Base-by-base conservation (phyloP, 2,888 invertebrate genomes). In the Drosophila setosimentum region DNA sequence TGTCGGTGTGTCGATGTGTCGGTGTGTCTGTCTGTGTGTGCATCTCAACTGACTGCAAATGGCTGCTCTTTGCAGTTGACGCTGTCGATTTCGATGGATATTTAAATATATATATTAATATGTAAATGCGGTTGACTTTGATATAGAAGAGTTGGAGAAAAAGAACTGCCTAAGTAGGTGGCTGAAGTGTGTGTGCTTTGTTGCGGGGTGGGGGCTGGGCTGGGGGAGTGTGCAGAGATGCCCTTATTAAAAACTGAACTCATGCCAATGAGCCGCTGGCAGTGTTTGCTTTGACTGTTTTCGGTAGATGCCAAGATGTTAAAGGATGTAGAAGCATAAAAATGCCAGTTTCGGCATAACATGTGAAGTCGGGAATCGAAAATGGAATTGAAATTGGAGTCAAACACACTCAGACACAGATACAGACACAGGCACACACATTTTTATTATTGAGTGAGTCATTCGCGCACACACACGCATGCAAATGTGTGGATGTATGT, bases 371-470 rank as follows among this genome's bases (percentile, higher is more conserved):
- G 40, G 40, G 45, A 65, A 61, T 70, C 75, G 75, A 78, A 73
- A 66, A 55, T 54, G 69, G 68, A 78, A 75, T 75, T 76, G 75
- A 75, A 75, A 80, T 78, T 74, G 77, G 71, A 82, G 72, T 82
- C 69, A 85, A 70, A 74, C 72, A 73, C 68, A 80, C 70, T 65
- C 53, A 69, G 27, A 16, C 24, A 1, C 8, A 24, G 45, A 45
- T 24, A 16, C 21, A 21, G 21, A 21, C 64, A 68, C 68, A 73
- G 72, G 78, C 69, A 21, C 70, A 65, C 53, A 66, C 69, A 70
- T 40, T 48, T 48, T 27, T 48, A 48, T 48, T 27, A 48, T 48
- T 48, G 48, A 24, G 24, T 48, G 48, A 48, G 48, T 48, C 48
- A 48, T 48, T 48, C 48, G 77, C 69, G 40, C 33, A 58, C 74